Evolutionary conservation across 53 echinoderm and acorn worm species (phyloP).

Genomic region (Paelopatides confundens): DNA sequence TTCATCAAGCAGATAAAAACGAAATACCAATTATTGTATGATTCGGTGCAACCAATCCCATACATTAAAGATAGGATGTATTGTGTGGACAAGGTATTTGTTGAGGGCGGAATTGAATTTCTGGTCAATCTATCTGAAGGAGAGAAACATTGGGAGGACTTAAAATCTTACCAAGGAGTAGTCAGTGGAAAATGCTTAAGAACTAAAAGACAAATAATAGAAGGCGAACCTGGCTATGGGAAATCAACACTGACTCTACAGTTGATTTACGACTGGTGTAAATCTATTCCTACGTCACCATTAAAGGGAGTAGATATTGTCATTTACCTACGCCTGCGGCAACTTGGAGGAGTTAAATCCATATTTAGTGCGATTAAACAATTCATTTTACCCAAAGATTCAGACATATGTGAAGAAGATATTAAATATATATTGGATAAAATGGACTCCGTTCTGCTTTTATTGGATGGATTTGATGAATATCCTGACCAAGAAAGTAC

Average conservation of each 20-base stretch:
- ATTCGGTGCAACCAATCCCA: neutral
- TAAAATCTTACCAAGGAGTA: neutral
- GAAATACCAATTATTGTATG: neutral
- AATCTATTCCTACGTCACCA: neutral
- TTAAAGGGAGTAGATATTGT: neutral
- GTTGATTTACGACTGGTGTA: conserved; percentile 20
- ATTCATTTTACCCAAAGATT: conserved; percentile 4
- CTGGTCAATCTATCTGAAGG: neutral
- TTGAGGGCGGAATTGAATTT: neutral
- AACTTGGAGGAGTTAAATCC: neutral
- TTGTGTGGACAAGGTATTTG: neutral
- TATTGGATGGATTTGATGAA: conserved; percentile 11
- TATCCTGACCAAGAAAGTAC: neutral
- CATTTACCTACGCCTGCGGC: neutral
- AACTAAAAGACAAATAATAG: neutral
- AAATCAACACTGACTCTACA: conserved; percentile 10
- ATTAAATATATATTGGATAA: neutral
- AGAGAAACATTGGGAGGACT: too few species aligned
- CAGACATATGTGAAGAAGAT: neutral
- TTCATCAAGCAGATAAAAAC: neutral
- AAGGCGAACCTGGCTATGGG: conserved; percentile 26
- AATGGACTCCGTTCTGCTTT: neutral
- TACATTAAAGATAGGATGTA: neutral
- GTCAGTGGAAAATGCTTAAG: neutral
- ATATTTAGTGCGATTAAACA: conserved; percentile 14